These are phyloP conservation scores for Aleadryas rufinucha DNA, from an alignment of 2,113 vertebrate species.

Conservation along the genomic window DNA sequence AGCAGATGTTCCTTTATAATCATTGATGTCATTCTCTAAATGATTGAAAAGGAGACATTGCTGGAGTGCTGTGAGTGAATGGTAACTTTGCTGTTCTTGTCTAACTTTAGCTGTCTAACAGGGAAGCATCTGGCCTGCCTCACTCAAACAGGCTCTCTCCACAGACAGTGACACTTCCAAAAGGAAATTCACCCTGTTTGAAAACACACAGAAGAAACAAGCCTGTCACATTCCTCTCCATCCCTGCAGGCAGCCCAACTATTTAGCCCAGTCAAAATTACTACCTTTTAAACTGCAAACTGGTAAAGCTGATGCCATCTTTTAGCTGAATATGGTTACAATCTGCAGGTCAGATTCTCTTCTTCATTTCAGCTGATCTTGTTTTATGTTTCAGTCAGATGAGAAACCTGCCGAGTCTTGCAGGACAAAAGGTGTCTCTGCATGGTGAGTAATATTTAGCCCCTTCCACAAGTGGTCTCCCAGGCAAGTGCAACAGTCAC, in stretches of 20 bases:
- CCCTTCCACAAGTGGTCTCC: neutral
- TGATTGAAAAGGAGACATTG: neutral
- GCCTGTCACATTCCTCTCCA: neutral
- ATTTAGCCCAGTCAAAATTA: neutral
- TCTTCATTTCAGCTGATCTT: neutral
- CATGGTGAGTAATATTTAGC: neutral
- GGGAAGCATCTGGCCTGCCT: neutral
- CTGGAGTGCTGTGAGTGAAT: neutral
- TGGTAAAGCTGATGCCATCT: neutral
- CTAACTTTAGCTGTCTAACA: neutral
- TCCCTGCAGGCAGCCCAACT: neutral
- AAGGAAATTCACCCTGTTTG: neutral
- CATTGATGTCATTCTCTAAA: neutral
- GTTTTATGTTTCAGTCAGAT: neutral
- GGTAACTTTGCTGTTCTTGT: neutral
- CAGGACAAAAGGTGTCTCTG: neutral
- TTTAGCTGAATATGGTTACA: neutral
- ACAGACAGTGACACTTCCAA: neutral
- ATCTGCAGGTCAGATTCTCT: neutral
- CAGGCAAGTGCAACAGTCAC: neutral
- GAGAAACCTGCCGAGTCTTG: neutral
- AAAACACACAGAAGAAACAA: neutral
- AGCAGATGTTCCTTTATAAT: slow-evolving; percentile 59
- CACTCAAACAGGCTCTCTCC: neutral
- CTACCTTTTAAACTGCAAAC: neutral